These are phyloP conservation scores for Chesias legatella DNA, from an alignment of 2,888 invertebrate species.

Conservation along the genomic window DNA sequence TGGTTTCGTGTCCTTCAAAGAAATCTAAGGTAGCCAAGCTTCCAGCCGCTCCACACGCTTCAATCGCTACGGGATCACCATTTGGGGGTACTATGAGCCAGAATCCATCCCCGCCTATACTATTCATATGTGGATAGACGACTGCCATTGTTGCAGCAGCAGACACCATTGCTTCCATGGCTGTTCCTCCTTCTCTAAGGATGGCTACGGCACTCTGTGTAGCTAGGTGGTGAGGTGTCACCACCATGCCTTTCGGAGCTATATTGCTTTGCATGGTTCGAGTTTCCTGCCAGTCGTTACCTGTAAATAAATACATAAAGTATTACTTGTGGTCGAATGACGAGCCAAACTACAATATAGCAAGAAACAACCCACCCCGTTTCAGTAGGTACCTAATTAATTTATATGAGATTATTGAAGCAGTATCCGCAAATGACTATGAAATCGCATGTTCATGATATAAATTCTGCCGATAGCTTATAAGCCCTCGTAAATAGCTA, in stretches of 20 bases:
- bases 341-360: no score
- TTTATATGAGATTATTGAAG: constrained; percentile 20
- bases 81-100: constrained; percentile 68
- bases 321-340: no score
- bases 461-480: constrained; percentile 64
- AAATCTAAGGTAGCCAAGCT: constrained; percentile 55
- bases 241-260: constrained; percentile 62
- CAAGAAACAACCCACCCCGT: not conserved
- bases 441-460: constrained; percentile 40
- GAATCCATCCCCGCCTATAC: constrained; percentile 67
- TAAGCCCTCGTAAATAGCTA: constrained; percentile 60
- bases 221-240: constrained; percentile 68
- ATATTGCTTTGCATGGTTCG: constrained; percentile 45
- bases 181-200: constrained; percentile 64
- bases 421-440: constrained; percentile 26
- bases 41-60: constrained; percentile 65
- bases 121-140: constrained; percentile 69
- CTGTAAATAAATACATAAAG: constrained; percentile 4
- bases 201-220: constrained; percentile 62
- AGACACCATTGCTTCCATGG: constrained; percentile 66
- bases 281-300: not conserved
- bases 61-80: constrained; percentile 60
- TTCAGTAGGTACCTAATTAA: constrained; percentile 12
- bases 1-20: constrained; percentile 41
- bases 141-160: constrained; percentile 69